These are phyloP conservation scores for Heliconius hewitsoni DNA, from an alignment of 1,140 invertebrate species.

Conservation along the genomic window DNA sequence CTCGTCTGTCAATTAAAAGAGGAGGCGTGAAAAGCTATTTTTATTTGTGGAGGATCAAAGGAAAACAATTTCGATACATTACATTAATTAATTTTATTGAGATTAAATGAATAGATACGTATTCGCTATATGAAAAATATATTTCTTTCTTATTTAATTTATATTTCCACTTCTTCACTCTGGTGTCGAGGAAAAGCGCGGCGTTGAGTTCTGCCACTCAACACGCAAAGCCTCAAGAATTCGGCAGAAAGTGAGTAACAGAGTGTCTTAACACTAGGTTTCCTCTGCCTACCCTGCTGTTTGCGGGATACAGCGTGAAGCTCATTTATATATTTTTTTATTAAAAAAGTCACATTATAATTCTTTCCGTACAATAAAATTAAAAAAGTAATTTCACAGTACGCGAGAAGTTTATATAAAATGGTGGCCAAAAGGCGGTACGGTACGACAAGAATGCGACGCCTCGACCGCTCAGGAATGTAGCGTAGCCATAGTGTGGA, in stretches of 20 bases:
- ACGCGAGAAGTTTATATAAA: conserved; percentile 44
- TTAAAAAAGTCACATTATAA: not conserved
- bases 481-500: conserved; percentile 25
- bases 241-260: no score
- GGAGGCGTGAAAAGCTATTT: not conserved
- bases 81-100: not conserved
- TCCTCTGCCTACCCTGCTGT: no score
- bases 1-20: not conserved
- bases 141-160: no score
- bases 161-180: no score
- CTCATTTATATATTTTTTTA: not conserved
- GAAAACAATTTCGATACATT: not conserved
- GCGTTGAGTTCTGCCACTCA: no score
- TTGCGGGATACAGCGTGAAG: no score
- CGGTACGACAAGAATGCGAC: conserved; percentile 36
- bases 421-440: conserved; percentile 36
- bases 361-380: not conserved
- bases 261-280: no score
- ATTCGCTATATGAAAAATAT: not conserved
- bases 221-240: no score
- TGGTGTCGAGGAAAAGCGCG: no score
- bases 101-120: not conserved
- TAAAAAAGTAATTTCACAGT: conserved; percentile 21
- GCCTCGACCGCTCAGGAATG: conserved; percentile 37
- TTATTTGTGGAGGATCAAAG: not conserved